phyloP scores from a whole-genome alignment of 2,113 vertebrate genomes.

The Perca schrenkii region DNA sequence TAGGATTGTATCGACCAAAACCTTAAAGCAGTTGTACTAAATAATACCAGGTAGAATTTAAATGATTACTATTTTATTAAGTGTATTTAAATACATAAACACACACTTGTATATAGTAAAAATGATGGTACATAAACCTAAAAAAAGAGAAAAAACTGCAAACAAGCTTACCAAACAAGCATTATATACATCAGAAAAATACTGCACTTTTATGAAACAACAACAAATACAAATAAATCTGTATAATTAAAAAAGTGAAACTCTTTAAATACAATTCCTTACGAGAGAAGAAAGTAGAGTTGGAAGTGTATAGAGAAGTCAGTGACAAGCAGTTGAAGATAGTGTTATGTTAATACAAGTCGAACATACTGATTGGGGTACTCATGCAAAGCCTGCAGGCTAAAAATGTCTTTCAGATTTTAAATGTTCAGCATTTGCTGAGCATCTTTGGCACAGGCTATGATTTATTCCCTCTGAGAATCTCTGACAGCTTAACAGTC shows the following conservation, averaged over 20 bases:
- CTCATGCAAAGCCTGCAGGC: slow-evolving; percentile 70
- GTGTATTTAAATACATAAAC: slow-evolving; percentile 84
- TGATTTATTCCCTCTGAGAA: slow-evolving; percentile 76
- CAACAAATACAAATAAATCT: slow-evolving; percentile 72
- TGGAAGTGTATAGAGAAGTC: slow-evolving; percentile 26
- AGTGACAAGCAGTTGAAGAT: slow-evolving; percentile 51
- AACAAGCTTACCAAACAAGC: slow-evolving; percentile 75
- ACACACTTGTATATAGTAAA: slow-evolving; percentile 78
- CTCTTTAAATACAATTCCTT: slow-evolving; percentile 63
- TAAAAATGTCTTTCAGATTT: slow-evolving; percentile 67
- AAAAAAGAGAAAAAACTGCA: slow-evolving; percentile 65
- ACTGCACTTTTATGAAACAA: slow-evolving; percentile 80
- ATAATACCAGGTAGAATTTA: slow-evolving; percentile 26
- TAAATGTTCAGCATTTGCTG: slow-evolving; percentile 71
- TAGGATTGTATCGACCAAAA: neutral
- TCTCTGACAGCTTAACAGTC: slow-evolving; percentile 76
- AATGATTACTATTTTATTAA: slow-evolving; percentile 80
- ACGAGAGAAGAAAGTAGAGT: slow-evolving; percentile 26
- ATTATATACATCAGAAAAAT: slow-evolving; percentile 86
- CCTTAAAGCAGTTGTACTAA: slow-evolving; percentile 6
- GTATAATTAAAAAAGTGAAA: slow-evolving; percentile 56
- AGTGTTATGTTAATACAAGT: slow-evolving; percentile 57
- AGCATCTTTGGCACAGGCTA: slow-evolving; percentile 62
- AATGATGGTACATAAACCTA: slow-evolving; percentile 76
- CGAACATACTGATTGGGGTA: slow-evolving; percentile 49